Base-by-base conservation (phyloP, 2,888 invertebrate genomes). In the Himalopsyche kuldschensis region DNA sequence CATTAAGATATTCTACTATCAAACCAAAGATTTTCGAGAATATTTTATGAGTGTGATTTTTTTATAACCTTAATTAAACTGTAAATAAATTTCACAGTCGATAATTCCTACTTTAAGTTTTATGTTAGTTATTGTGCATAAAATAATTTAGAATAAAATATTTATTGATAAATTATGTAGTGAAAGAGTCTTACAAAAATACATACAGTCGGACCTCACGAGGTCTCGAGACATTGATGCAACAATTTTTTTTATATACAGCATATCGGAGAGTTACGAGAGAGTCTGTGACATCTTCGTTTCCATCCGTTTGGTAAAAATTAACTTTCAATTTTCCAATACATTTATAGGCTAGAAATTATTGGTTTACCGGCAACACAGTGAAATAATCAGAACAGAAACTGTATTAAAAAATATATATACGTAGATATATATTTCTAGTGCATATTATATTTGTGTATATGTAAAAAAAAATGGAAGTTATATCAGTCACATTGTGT, bases 141-240 rank as follows among this genome's bases (percentile, higher is more conserved):
- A 82, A 82, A 82, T 82, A 82, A 83, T 83, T 83, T 83, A 80
- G 77, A 83, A 80, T 83, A 46, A 81, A 81, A 79, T 79, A 79
- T 82, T 81, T 81, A 81, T 77, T 77, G 81, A 81, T 77, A 55
- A 41, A 82, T 82, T n/a, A 78, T 79, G 31, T 80, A 48, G 46
- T 76, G 27, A 82, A 31, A 30, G 75, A 84, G 79, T 82, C 81
- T 79, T 85, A 85, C 82, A 83, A 85, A 85, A 85, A 83, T 85
- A 83, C 83, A 82, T 75, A 63, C 80, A 84, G 79, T 83, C 78
- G 75, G 78, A 81, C 81, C 75, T 46, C 55, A 15, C 17, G 24
- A 48, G 20, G 55, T 55, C 55, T 55, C 41, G 55, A 55, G 55
- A 55, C 20, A 55, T 55, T 55, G 55, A 55, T 55, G 55, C 55